Evolutionary conservation across 1,140 invertebrate species (phyloP).

Genomic region (Leguminivora glycinivorella): DNA sequence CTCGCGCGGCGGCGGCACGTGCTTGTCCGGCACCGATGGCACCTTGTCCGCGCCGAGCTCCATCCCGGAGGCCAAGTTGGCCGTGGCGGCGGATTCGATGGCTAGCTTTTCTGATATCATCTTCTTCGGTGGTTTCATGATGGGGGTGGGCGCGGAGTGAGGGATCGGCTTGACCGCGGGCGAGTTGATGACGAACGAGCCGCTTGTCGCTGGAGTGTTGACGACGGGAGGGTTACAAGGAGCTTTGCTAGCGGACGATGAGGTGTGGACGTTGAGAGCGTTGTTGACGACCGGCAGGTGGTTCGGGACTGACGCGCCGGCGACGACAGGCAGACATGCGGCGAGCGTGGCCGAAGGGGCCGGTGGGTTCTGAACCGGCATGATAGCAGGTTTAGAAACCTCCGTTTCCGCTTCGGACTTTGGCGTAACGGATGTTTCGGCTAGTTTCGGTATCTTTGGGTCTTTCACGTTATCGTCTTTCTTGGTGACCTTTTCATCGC

Average conservation of each 20-base stretch:
- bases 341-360: conserved; percentile 19
- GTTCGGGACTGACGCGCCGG: not conserved
- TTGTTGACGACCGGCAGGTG: not conserved
- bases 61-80: not conserved
- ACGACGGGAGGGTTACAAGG: not conserved
- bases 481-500: conserved; percentile 76
- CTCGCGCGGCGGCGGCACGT: conserved; percentile 1
- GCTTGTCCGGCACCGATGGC: not conserved
- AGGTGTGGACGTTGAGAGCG: not conserved
- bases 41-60: conserved; percentile 1
- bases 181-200: not conserved
- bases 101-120: conserved; percentile 74
- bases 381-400: not conserved
- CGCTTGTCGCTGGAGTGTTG: conserved; percentile 16
- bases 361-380: conserved; percentile 2
- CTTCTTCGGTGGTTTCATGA: conserved; percentile 73
- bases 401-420: conserved; percentile 39
- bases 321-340: not conserved
- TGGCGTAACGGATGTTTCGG: conserved; percentile 38
- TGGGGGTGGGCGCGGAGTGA: conserved; percentile 58
- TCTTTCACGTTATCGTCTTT: conserved; percentile 52
- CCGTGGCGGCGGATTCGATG: conserved; percentile 24
- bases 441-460: conserved; percentile 56
- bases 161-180: conserved; percentile 17
- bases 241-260: conserved; percentile 18